Conservation (phyloP, 2,888 invertebrate species). For the Oegoconia quadripuncta region DNA sequence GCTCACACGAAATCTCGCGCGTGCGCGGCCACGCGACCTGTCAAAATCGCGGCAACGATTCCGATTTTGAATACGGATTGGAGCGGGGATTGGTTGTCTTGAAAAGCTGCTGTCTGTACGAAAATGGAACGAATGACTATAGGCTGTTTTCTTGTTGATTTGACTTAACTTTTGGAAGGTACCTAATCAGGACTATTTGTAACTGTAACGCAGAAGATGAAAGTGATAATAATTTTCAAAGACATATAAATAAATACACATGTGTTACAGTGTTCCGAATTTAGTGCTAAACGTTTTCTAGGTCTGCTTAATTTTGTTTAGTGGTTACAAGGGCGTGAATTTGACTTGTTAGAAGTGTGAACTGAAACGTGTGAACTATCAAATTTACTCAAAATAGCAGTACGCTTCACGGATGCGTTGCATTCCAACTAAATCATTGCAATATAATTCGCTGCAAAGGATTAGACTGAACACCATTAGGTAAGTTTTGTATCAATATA, state of each 20-base stretch:
- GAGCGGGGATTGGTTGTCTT: constrained; percentile 25
- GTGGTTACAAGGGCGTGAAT: constrained; percentile 68
- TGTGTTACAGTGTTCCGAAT: constrained; percentile 54
- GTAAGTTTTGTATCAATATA: constrained; percentile 6
- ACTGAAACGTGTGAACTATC: constrained; percentile 57
- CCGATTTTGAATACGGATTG: constrained; percentile 46
- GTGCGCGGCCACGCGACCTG: constrained; percentile 52
- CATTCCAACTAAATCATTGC: constrained; percentile 1
- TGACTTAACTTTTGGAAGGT: constrained; percentile 29
- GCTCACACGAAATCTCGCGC: constrained; percentile 57
- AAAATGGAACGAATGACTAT: constrained; percentile 57
- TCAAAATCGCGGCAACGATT: constrained; percentile 56
- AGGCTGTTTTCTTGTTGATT: constrained; percentile 43
- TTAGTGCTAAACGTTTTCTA: constrained; percentile 67
- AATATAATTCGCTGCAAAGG: constrained; percentile 1
- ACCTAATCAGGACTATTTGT: constrained; percentile 6
- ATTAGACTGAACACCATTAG: constrained; percentile 4
- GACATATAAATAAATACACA: constrained; percentile 22
- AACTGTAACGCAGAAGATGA: constrained; percentile 9
- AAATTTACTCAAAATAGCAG: constrained; percentile 38
- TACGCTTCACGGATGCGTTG: constrained; percentile 23
- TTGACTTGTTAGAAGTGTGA: constrained; percentile 65
- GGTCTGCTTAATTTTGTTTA: constrained; percentile 60
- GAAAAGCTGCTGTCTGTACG: constrained; percentile 16
- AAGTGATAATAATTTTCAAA: constrained; percentile 36